These are phyloP conservation scores for Semicossyphus pulcher DNA, from an alignment of 2,113 vertebrate species.

Conservation along the genomic window DNA sequence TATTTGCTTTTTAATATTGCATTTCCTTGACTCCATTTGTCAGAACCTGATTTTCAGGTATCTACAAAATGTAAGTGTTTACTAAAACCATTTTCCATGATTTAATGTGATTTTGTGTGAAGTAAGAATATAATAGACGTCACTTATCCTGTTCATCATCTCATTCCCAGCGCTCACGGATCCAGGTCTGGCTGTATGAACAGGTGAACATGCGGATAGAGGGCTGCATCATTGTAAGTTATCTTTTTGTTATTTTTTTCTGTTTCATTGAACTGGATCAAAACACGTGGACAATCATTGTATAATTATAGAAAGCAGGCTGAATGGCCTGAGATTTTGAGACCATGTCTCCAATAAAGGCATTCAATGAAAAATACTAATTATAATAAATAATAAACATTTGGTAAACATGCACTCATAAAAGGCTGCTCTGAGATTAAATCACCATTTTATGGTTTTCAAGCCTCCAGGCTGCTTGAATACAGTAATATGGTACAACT, in stretches of 20 bases:
- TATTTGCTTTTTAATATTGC: not conserved
- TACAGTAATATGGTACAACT: not conserved
- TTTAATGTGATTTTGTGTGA: not conserved
- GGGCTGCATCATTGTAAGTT: slow-evolving; percentile 98
- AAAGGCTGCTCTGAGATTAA: too few relatives aligned
- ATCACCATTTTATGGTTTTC: not conserved
- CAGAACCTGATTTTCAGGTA: slow-evolving; percentile 99
- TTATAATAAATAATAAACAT: too few relatives aligned
- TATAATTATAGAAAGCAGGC: not conserved
- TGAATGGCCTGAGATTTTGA: not conserved
- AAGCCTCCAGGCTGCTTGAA: not conserved
- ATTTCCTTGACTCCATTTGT: slow-evolving; percentile 79
- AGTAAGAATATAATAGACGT: not conserved
- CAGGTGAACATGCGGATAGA: slow-evolving; percentile 99
- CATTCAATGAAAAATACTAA: too few relatives aligned
- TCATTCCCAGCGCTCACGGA: slow-evolving; percentile 89
- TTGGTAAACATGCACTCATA: too few relatives aligned
- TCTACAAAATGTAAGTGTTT: slow-evolving; percentile 94
- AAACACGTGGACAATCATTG: too few relatives aligned
- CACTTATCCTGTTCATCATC: not conserved
- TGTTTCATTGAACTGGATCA: not conserved
- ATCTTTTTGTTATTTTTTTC: rapidly evolving
- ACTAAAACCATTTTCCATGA: rapidly evolving
- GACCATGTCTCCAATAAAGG: too few relatives aligned
- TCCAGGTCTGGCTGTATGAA: slow-evolving; percentile 98